These are phyloP conservation scores for Barypeithes pellucidus DNA, from an alignment of 2,888 invertebrate genomes.

Conservation along the genomic window DNA sequence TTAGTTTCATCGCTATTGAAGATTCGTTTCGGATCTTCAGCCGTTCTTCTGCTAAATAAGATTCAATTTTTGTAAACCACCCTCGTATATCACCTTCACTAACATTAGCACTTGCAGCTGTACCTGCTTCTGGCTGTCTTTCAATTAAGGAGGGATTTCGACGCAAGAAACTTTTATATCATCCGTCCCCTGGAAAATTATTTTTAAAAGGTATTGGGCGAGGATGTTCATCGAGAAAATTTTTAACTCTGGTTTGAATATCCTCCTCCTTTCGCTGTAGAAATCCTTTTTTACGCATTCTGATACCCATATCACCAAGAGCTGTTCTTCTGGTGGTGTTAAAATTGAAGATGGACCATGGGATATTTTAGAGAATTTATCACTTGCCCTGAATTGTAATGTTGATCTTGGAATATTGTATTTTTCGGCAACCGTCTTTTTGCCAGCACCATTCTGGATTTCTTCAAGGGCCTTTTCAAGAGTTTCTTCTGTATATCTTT, in stretches of 20 bases:
- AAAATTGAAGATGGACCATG: slow-evolving; percentile 38
- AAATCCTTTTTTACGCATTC: slow-evolving; percentile 60
- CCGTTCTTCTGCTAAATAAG: slow-evolving; percentile 49
- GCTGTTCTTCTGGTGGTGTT: slow-evolving; percentile 42
- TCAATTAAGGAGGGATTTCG: slow-evolving; percentile 57
- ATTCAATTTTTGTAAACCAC: slow-evolving; percentile 58
- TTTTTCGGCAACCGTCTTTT: slow-evolving; percentile 24
- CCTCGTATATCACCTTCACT: slow-evolving; percentile 58
- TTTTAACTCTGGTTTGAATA: slow-evolving; percentile 45
- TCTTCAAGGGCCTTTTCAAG: slow-evolving; percentile 37
- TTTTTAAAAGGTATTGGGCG: slow-evolving; percentile 50
- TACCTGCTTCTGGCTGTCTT: slow-evolving; percentile 59
- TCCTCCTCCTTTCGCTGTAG: slow-evolving; percentile 55
- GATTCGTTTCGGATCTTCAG: slow-evolving; percentile 57
- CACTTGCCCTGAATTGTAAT: slow-evolving; percentile 39
- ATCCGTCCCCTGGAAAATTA: slow-evolving; percentile 56
- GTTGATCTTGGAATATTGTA: slow-evolving; percentile 39
- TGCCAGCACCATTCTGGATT: slow-evolving; percentile 38
- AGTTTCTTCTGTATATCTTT: slow-evolving; percentile 26
- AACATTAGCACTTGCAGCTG: slow-evolving; percentile 57
- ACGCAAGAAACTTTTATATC: slow-evolving; percentile 57
- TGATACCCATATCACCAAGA: slow-evolving; percentile 56
- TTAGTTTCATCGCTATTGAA: slow-evolving; percentile 62
- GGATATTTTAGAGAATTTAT: slow-evolving; percentile 38
- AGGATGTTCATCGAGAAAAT: slow-evolving; percentile 43